These are phyloP conservation scores for Cyanistes caeruleus DNA, from an alignment of 2,113 vertebrate genomes.

Conservation along the genomic window DNA sequence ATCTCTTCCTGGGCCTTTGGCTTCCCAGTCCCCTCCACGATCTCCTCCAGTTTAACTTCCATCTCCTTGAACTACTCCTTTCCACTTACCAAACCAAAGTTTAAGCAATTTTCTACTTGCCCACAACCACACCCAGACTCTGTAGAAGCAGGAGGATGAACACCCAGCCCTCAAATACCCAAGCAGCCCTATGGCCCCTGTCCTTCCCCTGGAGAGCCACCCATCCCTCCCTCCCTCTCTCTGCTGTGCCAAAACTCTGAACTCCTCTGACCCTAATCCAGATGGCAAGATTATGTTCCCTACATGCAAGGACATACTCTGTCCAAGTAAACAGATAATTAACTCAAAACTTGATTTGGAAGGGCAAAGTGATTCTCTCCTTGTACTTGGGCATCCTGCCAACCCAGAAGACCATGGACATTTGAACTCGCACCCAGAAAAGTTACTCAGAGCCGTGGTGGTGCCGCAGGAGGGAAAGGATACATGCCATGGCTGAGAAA, in stretches of 20 bases:
- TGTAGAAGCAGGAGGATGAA: accelerated
- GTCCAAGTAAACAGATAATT: conserved; percentile 44
- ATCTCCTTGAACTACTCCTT: neutral
- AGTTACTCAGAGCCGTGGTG: neutral
- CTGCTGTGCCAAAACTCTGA: neutral
- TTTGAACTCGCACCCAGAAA: neutral
- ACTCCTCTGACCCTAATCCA: neutral
- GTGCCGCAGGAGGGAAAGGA: neutral
- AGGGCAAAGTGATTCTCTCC: conserved; percentile 44
- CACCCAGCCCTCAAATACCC: neutral
- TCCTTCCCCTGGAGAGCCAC: neutral
- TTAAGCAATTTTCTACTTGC: neutral
- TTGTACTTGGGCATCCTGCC: neutral
- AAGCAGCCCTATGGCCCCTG: neutral
- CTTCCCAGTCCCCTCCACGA: neutral
- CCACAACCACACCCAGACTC: neutral
- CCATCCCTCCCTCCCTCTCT: neutral
- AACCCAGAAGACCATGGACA: neutral
- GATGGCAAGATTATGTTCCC: neutral
- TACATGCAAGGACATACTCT: neutral
- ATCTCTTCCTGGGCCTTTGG: neutral
- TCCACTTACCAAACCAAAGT: neutral
- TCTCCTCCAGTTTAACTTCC: neutral
- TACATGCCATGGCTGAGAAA: accelerated
- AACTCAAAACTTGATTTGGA: conserved; percentile 37